phyloP scores from a whole-genome alignment of 2,797 vertebrate genomes.

The Enteromius trimaculatus region DNA sequence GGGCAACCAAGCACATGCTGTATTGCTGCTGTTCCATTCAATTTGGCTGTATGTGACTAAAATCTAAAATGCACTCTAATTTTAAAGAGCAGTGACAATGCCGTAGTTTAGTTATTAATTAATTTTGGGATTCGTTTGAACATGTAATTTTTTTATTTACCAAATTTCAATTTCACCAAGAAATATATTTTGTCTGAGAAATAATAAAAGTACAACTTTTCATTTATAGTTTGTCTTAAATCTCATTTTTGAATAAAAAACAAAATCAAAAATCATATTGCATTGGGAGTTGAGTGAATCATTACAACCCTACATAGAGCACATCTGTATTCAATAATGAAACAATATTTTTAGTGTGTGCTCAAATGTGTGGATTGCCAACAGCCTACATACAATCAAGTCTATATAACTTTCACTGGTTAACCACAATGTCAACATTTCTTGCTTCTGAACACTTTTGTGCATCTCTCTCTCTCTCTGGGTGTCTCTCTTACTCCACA shows the following conservation, averaged over 20 bases:
- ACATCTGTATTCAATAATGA: background rate
- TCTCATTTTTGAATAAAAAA: too few relatives aligned
- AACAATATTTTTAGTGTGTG: background rate
- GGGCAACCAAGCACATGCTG: too few relatives aligned
- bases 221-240: background rate
- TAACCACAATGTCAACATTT: slow-evolving; percentile 10
- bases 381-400: background rate
- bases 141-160: background rate
- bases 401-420: background rate
- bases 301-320: background rate
- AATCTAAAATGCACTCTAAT: background rate
- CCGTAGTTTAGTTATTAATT: too few relatives aligned
- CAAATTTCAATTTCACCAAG: background rate
- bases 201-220: background rate
- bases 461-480: background rate
- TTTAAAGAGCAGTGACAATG: background rate
- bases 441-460: slow-evolving; percentile 10
- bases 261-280: background rate
- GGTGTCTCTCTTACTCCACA: slow-evolving; percentile 24
- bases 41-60: too few relatives aligned
- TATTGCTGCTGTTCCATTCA: too few relatives aligned
- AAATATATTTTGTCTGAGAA: background rate
- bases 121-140: background rate
- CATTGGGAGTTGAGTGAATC: background rate
- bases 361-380: background rate